phyloP scores from a whole-genome alignment of 2,888 invertebrate species.

The Archaeoteleia sp. region DNA sequence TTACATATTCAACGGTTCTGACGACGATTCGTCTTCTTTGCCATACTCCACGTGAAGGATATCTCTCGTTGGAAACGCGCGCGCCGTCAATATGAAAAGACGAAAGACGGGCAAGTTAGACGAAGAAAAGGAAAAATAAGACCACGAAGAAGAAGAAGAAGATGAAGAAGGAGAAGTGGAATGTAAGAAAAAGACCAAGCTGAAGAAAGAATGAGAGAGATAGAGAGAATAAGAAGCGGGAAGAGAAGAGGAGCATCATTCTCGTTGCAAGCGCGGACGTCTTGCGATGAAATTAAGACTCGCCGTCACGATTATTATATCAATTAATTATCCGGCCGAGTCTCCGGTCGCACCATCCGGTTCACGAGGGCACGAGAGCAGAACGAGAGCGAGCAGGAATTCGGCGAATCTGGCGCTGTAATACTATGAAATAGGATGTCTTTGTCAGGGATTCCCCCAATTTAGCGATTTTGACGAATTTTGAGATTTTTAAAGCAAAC shows the following conservation, averaged over 20 bases:
- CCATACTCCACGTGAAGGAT: conserved; percentile 21
- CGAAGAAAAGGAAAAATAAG: conserved; percentile 5
- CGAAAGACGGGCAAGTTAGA: conserved; percentile 11
- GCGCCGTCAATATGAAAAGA: conserved; percentile 35
- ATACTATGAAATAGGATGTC: conserved; percentile 31
- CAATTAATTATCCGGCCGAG: conserved; percentile 65
- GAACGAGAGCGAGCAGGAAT: conserved; percentile 53
- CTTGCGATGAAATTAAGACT: conserved; percentile 63
- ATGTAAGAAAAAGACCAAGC: not conserved
- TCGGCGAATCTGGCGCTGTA: conserved; percentile 55
- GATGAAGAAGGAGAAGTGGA: not conserved
- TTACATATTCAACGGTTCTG: conserved; percentile 44
- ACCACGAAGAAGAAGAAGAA: conserved; percentile 4
- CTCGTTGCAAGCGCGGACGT: conserved; percentile 24
- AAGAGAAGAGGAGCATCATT: conserved; percentile 17
- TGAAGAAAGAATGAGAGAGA: conserved; percentile 3
- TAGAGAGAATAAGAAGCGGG: conserved; percentile 11
- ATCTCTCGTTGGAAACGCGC: conserved; percentile 24
- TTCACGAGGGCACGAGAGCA: conserved; percentile 55
- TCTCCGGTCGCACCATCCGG: conserved; percentile 63
- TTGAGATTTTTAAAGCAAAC: too few species aligned
- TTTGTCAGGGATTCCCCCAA: conserved; percentile 32
- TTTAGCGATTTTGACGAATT: conserved; percentile 13
- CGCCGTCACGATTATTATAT: conserved; percentile 66
- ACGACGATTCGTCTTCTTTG: conserved; percentile 44